These are phyloP conservation scores for Tribolium castaneum DNA, from an alignment of 1,140 invertebrate genomes.

Conservation along the genomic window DNA sequence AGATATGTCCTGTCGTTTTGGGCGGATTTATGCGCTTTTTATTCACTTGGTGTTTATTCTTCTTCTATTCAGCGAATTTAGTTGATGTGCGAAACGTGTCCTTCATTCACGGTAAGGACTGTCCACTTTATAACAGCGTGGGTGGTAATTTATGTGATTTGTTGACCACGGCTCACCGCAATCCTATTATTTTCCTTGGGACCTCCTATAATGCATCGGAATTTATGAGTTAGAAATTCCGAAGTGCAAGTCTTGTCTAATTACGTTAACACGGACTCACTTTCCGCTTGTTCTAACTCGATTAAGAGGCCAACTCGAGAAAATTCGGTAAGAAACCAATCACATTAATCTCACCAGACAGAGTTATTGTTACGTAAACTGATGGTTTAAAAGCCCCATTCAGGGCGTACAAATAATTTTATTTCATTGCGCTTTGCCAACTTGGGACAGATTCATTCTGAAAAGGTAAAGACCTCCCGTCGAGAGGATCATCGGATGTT, in stretches of 20 bases:
- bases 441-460: not conserved
- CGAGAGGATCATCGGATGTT: slow-evolving; percentile 28
- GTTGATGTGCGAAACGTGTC: slow-evolving; percentile 41
- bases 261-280: not conserved
- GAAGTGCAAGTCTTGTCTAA: not conserved
- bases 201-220: not conserved
- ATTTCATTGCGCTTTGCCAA: slow-evolving; percentile 19
- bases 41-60: slow-evolving; percentile 29
- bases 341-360: slow-evolving; percentile 1
- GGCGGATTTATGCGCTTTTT: slow-evolving; percentile 33
- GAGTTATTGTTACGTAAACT: slow-evolving; percentile 29
- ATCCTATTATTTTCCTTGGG: slow-evolving; percentile 25
- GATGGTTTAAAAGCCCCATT: slow-evolving; percentile 23
- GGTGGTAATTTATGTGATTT: slow-evolving; percentile 41
- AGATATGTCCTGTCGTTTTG: not conserved
- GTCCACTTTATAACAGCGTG: slow-evolving; percentile 29
- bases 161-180: slow-evolving; percentile 29
- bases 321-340: not conserved
- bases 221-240: not conserved
- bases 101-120: slow-evolving; percentile 27
- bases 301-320: not conserved
- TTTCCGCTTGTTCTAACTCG: not conserved
- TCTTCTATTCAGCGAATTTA: slow-evolving; percentile 24
- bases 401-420: slow-evolving; percentile 25
- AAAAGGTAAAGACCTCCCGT: slow-evolving; percentile 22